Conservation (phyloP, 2,113 vertebrate species). For the Delphinapterus leucas region DNA sequence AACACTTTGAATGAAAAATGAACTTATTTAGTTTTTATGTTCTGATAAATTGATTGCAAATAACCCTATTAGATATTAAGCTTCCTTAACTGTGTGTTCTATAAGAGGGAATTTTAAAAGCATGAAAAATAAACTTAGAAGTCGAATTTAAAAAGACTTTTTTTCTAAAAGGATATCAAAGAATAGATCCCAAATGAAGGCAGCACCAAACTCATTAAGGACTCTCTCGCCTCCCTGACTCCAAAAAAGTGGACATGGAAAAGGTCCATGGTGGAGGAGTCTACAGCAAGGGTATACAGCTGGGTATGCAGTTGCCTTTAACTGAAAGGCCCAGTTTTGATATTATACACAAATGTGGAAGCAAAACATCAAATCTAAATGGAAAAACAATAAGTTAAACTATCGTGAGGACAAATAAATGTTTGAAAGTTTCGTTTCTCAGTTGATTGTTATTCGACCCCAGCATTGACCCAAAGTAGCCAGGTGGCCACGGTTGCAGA, state of each 20-base stretch:
- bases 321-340: background rate
- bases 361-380: background rate
- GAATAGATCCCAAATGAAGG: background rate
- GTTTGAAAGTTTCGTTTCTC: background rate
- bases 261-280: background rate
- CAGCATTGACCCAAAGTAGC: background rate
- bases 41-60: background rate
- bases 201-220: background rate
- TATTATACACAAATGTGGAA: background rate
- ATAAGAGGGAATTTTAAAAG: background rate
- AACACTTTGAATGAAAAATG: background rate
- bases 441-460: background rate
- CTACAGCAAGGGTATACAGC: fast-evolving
- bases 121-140: background rate
- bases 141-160: background rate
- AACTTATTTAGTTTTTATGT: background rate
- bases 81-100: background rate
- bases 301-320: background rate
- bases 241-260: background rate
- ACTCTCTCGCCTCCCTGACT: fast-evolving
- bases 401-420: background rate
- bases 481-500: background rate
- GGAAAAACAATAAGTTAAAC: background rate
- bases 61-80: background rate
- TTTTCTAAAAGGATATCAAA: background rate